Conservation (phyloP, 2,113 vertebrate species). For the Chaenogobius annularis region DNA sequence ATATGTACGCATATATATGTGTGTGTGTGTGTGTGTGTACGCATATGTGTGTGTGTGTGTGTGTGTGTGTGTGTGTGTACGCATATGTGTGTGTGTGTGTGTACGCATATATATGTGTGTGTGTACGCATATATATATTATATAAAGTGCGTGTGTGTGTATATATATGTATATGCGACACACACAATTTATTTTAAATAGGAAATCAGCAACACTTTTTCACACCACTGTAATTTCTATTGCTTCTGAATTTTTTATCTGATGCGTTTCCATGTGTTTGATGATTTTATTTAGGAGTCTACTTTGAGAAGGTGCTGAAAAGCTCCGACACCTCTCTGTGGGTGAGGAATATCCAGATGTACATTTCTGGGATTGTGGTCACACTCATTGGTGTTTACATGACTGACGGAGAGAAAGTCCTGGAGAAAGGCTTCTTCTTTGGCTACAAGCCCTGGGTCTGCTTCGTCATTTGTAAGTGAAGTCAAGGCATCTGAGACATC, state of each 20-base stretch:
- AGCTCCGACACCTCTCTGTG: conserved; percentile 97
- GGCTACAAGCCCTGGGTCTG: conserved; percentile 91
- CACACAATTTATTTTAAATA: too few relatives aligned
- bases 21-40: too few relatives aligned
- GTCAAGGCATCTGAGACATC: not conserved
- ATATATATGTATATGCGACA: too few relatives aligned
- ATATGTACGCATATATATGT: too few relatives aligned
- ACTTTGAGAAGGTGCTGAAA: conserved; percentile 98
- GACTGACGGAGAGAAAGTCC: conserved; percentile 82
- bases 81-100: too few relatives aligned
- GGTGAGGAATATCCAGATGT: conserved; percentile 99
- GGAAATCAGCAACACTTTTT: too few relatives aligned
- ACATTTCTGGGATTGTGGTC: conserved; percentile 90
- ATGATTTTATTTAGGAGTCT: conserved; percentile 83
- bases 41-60: too few relatives aligned
- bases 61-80: too few relatives aligned
- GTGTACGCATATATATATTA: too few relatives aligned
- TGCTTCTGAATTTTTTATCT: not conserved
- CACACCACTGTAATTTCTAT: not conserved
- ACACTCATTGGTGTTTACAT: conserved; percentile 84
- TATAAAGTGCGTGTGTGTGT: too few relatives aligned
- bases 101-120: too few relatives aligned
- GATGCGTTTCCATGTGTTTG: not conserved
- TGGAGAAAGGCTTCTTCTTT: conserved; percentile 93
- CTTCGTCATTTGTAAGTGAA: conserved; percentile 90